Evolutionary conservation across 2,888 invertebrate genomes (phyloP).

Genomic region (Tipula confusa): DNA sequence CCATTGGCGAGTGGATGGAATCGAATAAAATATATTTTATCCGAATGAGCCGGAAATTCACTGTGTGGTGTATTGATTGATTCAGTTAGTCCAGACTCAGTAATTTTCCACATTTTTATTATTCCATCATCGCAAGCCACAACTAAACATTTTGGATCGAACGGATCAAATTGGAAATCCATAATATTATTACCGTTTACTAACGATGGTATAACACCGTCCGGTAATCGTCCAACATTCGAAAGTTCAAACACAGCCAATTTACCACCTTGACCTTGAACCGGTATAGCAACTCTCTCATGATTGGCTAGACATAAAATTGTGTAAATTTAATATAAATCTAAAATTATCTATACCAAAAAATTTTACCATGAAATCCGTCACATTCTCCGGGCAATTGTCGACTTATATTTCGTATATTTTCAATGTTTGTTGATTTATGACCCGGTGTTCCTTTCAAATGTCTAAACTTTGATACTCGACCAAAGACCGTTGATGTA

Average conservation of each 20-base stretch:
- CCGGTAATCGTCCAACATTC: conserved; percentile 69
- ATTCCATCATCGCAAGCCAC: conserved; percentile 88
- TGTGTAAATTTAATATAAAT: neutral
- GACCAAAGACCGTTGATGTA: conserved; percentile 80
- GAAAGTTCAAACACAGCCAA: conserved; percentile 80
- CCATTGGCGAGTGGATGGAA: conserved; percentile 86
- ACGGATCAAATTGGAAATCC: conserved; percentile 95
- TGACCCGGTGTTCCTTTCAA: conserved; percentile 86
- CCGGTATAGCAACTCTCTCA: conserved; percentile 81
- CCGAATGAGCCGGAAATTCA: conserved; percentile 72
- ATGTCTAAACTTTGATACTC: conserved; percentile 89
- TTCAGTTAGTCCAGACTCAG: conserved; percentile 65
- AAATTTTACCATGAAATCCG: conserved; percentile 74
- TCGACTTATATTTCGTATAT: conserved; percentile 82
- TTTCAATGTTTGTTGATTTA: conserved; percentile 87
- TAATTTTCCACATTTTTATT: conserved; percentile 75
- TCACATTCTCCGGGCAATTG: conserved; percentile 93
- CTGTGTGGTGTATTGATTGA: conserved; percentile 72
- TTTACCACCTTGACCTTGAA: conserved; percentile 87
- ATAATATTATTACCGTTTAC: conserved; percentile 84
- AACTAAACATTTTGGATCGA: conserved; percentile 70
- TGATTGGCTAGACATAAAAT: conserved; percentile 64
- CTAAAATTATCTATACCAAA: no score
- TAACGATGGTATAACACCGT: conserved; percentile 79
- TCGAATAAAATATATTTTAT: conserved; percentile 87